These are phyloP conservation scores for Temnothorax rugatulus DNA, from an alignment of 2,888 invertebrate species.

Conservation along the genomic window DNA sequence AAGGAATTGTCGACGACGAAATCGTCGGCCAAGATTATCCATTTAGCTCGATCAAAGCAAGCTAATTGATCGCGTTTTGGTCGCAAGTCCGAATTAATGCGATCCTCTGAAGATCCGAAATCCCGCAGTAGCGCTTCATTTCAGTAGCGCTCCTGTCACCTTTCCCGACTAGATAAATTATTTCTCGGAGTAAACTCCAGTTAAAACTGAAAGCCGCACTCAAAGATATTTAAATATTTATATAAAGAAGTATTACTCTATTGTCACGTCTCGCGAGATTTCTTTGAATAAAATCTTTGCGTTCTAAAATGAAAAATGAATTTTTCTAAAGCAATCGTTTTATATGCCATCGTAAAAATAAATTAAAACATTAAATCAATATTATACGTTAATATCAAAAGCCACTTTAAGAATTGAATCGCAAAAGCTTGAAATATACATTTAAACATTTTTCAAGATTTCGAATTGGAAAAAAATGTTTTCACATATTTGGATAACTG, in stretches of 20 bases:
- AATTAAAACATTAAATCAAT: neutral
- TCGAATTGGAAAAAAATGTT: neutral
- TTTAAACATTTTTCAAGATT: neutral
- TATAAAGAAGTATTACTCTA: neutral
- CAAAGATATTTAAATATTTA: slow-evolving; percentile 22
- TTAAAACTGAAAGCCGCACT: neutral
- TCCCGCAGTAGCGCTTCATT: slow-evolving; percentile 27
- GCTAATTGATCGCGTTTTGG: slow-evolving; percentile 70
- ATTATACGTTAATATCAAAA: neutral
- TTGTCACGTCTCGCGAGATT: too few relatives aligned
- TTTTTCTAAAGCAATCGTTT: neutral
- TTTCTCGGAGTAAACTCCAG: neutral
- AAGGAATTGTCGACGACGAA: slow-evolving; percentile 64
- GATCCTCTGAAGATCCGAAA: slow-evolving; percentile 50
- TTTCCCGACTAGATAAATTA: slow-evolving; percentile 19
- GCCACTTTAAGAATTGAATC: neutral
- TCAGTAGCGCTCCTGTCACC: neutral
- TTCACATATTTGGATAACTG: neutral
- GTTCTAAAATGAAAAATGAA: neutral
- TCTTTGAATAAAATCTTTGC: neutral
- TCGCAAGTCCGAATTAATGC: slow-evolving; percentile 56
- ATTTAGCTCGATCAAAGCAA: slow-evolving; percentile 68
- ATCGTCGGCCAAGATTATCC: slow-evolving; percentile 71
- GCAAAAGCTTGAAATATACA: neutral
- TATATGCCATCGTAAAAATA: neutral